Conservation (phyloP, 2,797 vertebrate species). For the Halcyon chelicuti region DNA sequence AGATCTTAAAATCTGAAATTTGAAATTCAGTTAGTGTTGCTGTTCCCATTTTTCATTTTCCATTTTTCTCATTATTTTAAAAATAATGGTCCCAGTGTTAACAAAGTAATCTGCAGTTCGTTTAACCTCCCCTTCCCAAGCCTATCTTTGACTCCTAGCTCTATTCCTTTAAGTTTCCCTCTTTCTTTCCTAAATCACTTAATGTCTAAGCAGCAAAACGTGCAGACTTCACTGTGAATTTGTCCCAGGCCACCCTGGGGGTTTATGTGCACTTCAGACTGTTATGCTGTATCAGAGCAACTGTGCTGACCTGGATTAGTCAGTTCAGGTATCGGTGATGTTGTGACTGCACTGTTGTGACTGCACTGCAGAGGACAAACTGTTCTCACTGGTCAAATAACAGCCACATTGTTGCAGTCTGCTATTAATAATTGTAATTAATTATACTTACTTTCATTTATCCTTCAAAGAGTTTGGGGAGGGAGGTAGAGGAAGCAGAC, state of each 20-base stretch:
- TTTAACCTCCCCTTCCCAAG: neutral
- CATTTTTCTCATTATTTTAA: neutral
- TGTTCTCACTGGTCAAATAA: neutral
- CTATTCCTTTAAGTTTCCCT: neutral
- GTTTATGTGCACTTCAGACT: neutral
- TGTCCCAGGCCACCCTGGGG: neutral
- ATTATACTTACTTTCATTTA: neutral
- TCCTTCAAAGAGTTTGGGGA: neutral
- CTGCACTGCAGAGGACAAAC: neutral
- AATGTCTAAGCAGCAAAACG: neutral
- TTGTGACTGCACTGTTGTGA: no score
- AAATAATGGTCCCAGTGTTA: neutral
- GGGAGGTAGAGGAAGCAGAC: neutral
- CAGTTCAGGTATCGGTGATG: neutral
- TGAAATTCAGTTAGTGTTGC: neutral
- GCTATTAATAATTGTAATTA: neutral
- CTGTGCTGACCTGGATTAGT: accelerated
- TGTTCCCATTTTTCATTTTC: neutral
- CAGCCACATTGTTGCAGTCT: neutral
- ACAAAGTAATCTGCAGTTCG: neutral
- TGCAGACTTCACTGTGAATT: neutral
- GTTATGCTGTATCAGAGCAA: neutral
- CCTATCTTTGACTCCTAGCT: accelerated
- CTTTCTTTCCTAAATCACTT: neutral
- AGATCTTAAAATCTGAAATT: neutral